phyloP scores from a whole-genome alignment of 2,797 vertebrate species.

The Acanthis flammea region DNA sequence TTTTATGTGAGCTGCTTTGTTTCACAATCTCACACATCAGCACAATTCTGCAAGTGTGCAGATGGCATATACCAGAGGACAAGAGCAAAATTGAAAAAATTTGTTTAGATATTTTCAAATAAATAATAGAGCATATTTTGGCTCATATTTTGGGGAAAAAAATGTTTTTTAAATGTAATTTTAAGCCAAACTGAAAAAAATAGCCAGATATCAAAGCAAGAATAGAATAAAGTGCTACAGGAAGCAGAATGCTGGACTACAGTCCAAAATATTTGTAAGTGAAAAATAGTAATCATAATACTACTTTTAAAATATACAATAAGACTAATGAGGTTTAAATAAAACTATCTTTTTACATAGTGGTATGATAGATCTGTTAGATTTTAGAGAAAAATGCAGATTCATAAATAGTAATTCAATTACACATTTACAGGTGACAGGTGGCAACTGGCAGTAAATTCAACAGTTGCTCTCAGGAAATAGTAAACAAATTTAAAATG shows the following conservation, averaged over 20 bases:
- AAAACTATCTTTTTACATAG: constrained; percentile 2
- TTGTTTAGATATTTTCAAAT: background rate
- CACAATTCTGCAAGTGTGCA: constrained; percentile 33
- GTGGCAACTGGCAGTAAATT: background rate
- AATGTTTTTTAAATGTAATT: background rate
- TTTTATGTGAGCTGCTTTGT: constrained; percentile 36
- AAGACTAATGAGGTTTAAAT: constrained; percentile 25
- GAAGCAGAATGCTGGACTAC: background rate
- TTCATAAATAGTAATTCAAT: background rate
- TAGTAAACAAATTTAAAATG: background rate
- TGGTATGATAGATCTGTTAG: background rate
- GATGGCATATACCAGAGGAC: constrained; percentile 10
- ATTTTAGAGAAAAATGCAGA: background rate
- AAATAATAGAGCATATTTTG: background rate
- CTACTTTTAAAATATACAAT: background rate
- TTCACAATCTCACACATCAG: constrained; percentile 23
- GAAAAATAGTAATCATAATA: background rate
- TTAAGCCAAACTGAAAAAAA: background rate
- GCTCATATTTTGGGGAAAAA: background rate
- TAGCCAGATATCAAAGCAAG: background rate
- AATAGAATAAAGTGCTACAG: background rate
- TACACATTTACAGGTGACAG: background rate
- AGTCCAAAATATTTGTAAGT: background rate
- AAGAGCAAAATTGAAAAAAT: constrained; percentile 15
- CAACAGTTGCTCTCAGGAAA: background rate